phyloP scores from a whole-genome alignment of 2,888 invertebrate species.

The Drosophila dives region DNA sequence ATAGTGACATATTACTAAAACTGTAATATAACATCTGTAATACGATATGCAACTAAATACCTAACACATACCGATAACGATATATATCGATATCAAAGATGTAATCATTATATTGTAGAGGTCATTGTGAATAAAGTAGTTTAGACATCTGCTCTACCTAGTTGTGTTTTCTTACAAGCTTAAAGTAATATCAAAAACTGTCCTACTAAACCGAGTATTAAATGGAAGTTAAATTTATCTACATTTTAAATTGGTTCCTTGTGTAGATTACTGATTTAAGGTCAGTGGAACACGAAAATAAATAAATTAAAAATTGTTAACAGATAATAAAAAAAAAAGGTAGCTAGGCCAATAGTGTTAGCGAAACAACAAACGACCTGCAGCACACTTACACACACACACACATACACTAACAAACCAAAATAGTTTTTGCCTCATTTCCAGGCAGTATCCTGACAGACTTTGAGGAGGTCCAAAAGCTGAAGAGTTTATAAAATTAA shows the following conservation, averaged over 20 bases:
- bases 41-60: background rate
- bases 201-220: background rate
- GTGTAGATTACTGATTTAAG: background rate
- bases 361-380: slow-evolving; percentile 29
- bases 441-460: slow-evolving; percentile 14
- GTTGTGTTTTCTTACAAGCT: background rate
- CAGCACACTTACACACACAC: slow-evolving; percentile 46
- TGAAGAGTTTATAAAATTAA: slow-evolving; percentile 80
- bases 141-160: background rate
- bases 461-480: slow-evolving; percentile 37
- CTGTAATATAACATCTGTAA: background rate
- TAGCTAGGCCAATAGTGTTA: slow-evolving; percentile 32
- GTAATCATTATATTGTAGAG: background rate
- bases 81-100: background rate
- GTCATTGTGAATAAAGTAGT: background rate
- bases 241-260: background rate
- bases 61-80: background rate
- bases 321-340: background rate
- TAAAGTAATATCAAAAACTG: background rate
- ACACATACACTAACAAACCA: slow-evolving; percentile 42
- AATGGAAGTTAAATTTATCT: background rate
- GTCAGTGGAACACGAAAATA: background rate
- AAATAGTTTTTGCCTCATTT: slow-evolving; percentile 33
- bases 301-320: slow-evolving; percentile 3
- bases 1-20: background rate